phyloP scores from a whole-genome alignment of 1,140 invertebrate genomes.

The Drosophila navojoa region DNA sequence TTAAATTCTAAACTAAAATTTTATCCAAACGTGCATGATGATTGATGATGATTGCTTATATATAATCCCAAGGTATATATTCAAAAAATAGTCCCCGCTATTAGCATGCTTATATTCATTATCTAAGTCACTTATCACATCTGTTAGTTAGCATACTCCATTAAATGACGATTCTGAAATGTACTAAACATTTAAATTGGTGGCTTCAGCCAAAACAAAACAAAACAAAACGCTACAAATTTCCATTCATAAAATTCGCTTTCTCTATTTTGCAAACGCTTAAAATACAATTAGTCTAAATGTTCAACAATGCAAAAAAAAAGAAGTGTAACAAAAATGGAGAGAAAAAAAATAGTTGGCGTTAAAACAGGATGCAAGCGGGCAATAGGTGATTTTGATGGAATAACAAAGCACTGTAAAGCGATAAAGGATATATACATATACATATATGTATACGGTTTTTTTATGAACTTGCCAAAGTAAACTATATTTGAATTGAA shows the following conservation, averaged over 20 bases:
- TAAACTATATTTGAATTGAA: no score
- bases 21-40: no score
- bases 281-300: constrained; percentile 21
- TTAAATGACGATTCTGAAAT: neutral
- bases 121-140: neutral
- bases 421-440: no score
- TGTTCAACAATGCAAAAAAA: constrained; percentile 4
- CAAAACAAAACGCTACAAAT: neutral
- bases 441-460: no score
- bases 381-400: constrained; percentile 15
- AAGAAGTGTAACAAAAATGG: neutral
- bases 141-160: neutral
- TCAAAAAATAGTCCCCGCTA: no score
- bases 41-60: no score
- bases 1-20: no score
- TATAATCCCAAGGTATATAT: neutral
- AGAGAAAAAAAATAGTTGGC: constrained; percentile 2
- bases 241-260: neutral
- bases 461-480: no score
- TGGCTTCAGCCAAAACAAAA: no score
- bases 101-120: no score
- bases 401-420: neutral
- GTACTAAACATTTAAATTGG: no score
- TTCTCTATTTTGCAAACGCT: constrained; percentile 4
- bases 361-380: constrained; percentile 10